Evolutionary conservation across 1,140 invertebrate species (phyloP).

Genomic region (Sycophaga agraensis): DNA sequence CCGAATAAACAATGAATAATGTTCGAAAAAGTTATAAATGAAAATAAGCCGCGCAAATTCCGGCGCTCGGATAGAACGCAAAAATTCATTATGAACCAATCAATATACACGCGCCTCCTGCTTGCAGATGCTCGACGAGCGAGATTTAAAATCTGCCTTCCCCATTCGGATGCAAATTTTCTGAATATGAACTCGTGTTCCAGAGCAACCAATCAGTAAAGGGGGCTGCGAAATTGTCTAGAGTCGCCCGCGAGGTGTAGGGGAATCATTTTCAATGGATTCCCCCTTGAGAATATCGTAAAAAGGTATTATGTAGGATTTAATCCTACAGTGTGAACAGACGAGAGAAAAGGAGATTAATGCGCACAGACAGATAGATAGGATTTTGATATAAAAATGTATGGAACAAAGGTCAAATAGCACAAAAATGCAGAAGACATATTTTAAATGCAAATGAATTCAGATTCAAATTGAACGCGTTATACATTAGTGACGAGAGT

Average conservation of each 20-base stretch:
- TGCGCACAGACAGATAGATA: not conserved
- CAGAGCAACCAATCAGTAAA: not conserved
- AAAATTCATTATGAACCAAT: conserved; percentile 12
- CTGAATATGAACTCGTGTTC: not conserved
- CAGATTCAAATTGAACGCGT: too few relatives aligned
- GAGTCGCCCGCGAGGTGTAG: not conserved
- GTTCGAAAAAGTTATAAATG: not conserved
- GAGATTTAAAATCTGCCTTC: not conserved
- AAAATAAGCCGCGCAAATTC: conserved; percentile 5
- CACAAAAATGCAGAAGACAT: not conserved
- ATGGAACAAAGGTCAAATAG: not conserved
- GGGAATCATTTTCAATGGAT: not conserved
- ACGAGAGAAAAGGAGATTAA: not conserved
- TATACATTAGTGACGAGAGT: too few relatives aligned
- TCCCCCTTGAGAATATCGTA: not conserved
- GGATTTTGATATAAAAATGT: not conserved
- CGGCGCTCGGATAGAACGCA: too few relatives aligned
- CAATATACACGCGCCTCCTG: not conserved
- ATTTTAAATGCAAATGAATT: too few relatives aligned
- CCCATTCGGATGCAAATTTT: conserved; percentile 11
- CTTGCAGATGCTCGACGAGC: not conserved
- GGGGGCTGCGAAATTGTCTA: not conserved
- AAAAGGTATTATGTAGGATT: not conserved
- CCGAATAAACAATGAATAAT: too few relatives aligned
- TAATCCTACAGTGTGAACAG: not conserved